A percentile compares a stretch with the other conserved stretches of the same genome.
phyloP scores from a whole-genome alignment of 2,797 vertebrate species.

The Spatula versicolor region DNA sequence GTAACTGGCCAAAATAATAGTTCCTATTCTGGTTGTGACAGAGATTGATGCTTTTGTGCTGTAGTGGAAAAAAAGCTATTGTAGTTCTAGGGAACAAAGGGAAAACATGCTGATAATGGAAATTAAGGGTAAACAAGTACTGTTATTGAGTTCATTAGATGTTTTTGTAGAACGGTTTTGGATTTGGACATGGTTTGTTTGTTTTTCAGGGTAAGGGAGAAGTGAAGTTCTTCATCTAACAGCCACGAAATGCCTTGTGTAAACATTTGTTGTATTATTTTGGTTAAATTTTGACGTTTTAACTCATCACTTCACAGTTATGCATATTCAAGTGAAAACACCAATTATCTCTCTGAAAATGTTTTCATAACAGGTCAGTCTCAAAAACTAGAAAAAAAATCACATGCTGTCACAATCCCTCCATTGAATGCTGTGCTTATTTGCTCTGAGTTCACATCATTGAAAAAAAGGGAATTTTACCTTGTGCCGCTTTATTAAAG shows the following conservation, averaged over 20 bases:
- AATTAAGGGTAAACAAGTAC: not conserved
- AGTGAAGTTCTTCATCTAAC: not conserved
- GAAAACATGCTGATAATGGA: not conserved
- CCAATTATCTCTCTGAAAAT: not conserved
- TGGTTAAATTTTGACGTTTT: not conserved
- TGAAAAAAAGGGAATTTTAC: not conserved
- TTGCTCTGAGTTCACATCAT: not conserved
- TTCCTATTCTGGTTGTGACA: not conserved
- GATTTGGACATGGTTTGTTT: not conserved
- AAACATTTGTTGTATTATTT: not conserved
- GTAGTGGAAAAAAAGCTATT: not conserved
- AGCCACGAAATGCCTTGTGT: not conserved
- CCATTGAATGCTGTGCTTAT: not conserved
- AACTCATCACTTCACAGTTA: not conserved
- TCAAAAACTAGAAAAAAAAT: not conserved
- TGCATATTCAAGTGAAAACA: not conserved
- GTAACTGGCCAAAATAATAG: not conserved
- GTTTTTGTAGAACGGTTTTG: not conserved
- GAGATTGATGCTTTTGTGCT: not conserved
- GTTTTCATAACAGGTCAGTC: not conserved
- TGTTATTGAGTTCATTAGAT: not conserved
- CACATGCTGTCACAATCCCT: not conserved
- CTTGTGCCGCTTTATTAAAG: not conserved
- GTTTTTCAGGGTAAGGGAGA: not conserved
- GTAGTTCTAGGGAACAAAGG: not conserved